Percentiles rank a stretch among this genome's conserved stretches.
Evolutionary conservation across 2,888 invertebrate species (phyloP).

Genomic region (Anagyrus pseudococci): DNA sequence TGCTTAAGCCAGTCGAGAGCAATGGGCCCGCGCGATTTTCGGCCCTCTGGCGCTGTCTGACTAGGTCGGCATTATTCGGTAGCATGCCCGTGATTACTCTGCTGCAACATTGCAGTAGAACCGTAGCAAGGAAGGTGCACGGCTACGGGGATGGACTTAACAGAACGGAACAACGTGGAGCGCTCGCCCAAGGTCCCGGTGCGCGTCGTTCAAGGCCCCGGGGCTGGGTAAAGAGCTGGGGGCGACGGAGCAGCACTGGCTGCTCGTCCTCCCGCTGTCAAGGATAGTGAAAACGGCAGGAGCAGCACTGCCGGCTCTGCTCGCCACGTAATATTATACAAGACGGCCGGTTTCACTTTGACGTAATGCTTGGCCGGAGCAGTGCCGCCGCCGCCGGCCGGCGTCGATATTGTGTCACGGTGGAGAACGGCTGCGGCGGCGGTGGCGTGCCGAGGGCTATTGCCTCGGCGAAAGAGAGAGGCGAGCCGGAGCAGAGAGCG

Average conservation of each 20-base stretch:
- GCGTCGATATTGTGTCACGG: conserved; percentile 32
- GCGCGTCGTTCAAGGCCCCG: conserved; percentile 14
- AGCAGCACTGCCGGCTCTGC: neutral
- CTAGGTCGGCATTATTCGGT: no score
- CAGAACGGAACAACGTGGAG: neutral
- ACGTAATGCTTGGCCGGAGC: conserved; percentile 32
- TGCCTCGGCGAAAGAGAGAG: no score
- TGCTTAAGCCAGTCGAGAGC: no score
- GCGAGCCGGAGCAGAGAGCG: no score
- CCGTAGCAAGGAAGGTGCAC: no score
- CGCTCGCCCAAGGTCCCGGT: conserved; percentile 5
- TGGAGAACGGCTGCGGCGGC: neutral
- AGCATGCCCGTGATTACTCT: no score
- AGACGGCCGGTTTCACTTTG: conserved; percentile 43
- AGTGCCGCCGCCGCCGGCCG: conserved; percentile 6
- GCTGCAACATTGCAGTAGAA: no score
- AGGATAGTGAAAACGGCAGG: conserved; percentile 22
- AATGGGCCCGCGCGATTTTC: no score
- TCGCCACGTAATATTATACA: conserved; percentile 33
- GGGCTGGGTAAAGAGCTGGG: neutral
- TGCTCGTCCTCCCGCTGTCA: neutral
- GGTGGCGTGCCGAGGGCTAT: no score
- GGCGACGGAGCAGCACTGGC: neutral
- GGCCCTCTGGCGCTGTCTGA: no score
- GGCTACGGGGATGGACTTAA: no score